phyloP scores from a whole-genome alignment of 64 coral and sea anemone genomes.

The Hydrozoanthus tunicans region DNA sequence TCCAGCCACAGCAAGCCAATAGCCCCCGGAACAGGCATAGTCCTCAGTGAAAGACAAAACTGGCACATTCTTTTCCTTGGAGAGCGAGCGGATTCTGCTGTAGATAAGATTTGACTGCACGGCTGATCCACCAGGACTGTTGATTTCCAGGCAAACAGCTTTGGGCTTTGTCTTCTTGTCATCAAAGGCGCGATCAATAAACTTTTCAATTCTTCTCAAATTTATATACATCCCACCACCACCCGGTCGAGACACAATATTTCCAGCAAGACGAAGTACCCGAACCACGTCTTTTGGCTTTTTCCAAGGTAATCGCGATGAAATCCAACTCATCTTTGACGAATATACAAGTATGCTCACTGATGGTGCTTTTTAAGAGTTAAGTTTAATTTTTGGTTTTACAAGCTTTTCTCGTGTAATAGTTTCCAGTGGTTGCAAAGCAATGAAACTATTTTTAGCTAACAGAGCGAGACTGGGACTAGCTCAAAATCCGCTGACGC shows the following conservation, averaged over 20 bases:
- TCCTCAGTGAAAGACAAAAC: conserved; percentile 85
- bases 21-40: conserved; percentile 70
- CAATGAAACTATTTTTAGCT: neutral
- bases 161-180: conserved; percentile 82
- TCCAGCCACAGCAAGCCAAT: conserved; percentile 81
- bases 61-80: conserved; percentile 62
- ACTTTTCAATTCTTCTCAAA: conserved; percentile 72
- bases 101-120: conserved; percentile 84
- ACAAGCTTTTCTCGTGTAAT: neutral
- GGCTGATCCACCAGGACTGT: conserved; percentile 73
- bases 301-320: conserved; percentile 63
- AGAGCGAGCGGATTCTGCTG: conserved; percentile 64
- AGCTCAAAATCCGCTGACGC: neutral
- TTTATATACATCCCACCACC: conserved; percentile 26
- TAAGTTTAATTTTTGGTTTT: neutral
- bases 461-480: neutral
- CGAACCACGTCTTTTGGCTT: conserved; percentile 78
- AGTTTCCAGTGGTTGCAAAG: neutral
- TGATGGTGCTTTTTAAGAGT: neutral
- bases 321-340: conserved; percentile 43
- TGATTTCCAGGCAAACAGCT: conserved; percentile 89
- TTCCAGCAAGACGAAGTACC: conserved; percentile 77
- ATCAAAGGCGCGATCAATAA: conserved; percentile 75
- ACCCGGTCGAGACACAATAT: neutral
- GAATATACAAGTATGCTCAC: neutral